These are phyloP conservation scores for Raja brachyura DNA, from an alignment of 2,113 vertebrate genomes.

Conservation along the genomic window DNA sequence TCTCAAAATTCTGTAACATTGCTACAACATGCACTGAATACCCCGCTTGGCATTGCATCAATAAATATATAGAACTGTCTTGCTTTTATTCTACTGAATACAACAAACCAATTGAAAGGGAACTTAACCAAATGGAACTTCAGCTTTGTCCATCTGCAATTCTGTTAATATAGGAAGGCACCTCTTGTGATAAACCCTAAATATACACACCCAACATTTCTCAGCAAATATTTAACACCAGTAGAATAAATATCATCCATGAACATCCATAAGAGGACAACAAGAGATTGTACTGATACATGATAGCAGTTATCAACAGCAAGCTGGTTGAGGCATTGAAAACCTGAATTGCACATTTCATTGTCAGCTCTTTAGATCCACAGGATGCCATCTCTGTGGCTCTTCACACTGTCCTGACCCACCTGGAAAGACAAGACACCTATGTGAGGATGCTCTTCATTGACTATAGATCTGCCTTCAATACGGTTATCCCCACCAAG, in stretches of 20 bases:
- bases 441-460: too few relatives aligned
- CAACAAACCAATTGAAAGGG: background rate
- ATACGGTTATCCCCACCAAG: too few relatives aligned
- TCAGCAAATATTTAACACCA: background rate
- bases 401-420: too few relatives aligned
- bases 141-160: background rate
- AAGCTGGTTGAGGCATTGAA: background rate
- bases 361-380: background rate
- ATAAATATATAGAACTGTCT: background rate
- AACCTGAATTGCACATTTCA: conserved; percentile 1
- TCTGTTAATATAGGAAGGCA: background rate
- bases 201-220: background rate
- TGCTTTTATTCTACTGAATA: background rate
- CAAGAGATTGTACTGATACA: conserved; percentile 16
- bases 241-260: background rate
- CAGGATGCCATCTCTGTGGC: too few relatives aligned
- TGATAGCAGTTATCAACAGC: background rate
- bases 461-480: too few relatives aligned
- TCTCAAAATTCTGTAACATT: too few relatives aligned
- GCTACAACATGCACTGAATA: background rate
- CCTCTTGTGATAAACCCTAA: background rate
- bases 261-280: conserved; percentile 1
- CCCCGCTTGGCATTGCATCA: background rate
- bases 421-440: too few relatives aligned
- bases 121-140: background rate